Evolutionary conservation across 2,797 vertebrate genomes (phyloP), one percentile per base, ranked within the genome.

Genomic region (Xiphorhynchus erythropygius): DNA sequence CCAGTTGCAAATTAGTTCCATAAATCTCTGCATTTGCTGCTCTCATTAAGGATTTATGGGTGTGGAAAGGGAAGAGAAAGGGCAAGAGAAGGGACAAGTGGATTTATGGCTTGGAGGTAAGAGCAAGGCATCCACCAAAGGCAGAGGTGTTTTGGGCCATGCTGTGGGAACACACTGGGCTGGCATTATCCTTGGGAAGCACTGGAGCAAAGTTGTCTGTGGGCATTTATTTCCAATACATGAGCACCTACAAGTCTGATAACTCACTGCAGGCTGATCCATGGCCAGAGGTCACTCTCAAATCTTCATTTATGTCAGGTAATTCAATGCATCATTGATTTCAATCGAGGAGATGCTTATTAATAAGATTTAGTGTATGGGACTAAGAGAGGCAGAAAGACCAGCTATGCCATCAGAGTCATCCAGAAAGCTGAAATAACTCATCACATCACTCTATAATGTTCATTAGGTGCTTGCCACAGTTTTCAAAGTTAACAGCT

Each of bases 41-140:
- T 87, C 76, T 46, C 63, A 33, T 74, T 91, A 92, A 76, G 62
- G 92, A 94, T 90, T 93, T 97, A 93, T 91, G 90, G 79, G 77
- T 53, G 42, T 8, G 5, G 17, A 88, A 84, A 18, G n/a, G 30
- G 33, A 78, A 73, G 33, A 41, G 68, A 73, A 67, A 90, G 44
- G 44, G 77, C 67, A 74, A 56, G 41, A 50, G 59, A 71, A 62
- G 90, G 50, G 39, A 67, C 65, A 80, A 53, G 49, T 57, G 30
- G 80, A 96, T 92, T 91, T 74, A 76, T 95, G 79, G 23, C 47
- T 30, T 49, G 41, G 81, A 85, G 93, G 70, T 49, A 64, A 89
- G 18, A 52, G 37, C 21, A 21, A 62, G 73, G 22, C 68, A 74
- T 22, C 35, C 53, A 46, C 39, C 35, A 42, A 32, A 82, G 67